Evolutionary conservation across 2,888 invertebrate genomes (phyloP).

Genomic region (Cyclophora albipunctata): DNA sequence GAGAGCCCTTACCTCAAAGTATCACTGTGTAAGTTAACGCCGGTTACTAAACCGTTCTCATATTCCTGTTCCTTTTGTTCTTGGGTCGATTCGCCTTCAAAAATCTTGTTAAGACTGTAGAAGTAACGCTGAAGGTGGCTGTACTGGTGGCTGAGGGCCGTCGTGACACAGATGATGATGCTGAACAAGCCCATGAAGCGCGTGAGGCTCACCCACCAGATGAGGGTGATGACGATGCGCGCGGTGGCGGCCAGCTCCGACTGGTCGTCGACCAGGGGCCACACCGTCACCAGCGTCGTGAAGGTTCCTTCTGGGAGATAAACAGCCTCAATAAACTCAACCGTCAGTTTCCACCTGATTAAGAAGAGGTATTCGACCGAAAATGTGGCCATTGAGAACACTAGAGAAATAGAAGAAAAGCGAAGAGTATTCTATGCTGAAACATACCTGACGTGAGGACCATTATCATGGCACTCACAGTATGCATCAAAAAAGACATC

Average conservation of each 20-base stretch:
- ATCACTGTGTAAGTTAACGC: slow-evolving; percentile 39
- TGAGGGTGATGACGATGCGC: slow-evolving; percentile 20
- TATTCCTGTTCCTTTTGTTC: slow-evolving; percentile 33
- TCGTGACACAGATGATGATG: slow-evolving; percentile 24
- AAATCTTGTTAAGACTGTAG: slow-evolving; percentile 30
- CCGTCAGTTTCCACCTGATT: background rate
- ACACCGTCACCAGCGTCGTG: slow-evolving; percentile 30
- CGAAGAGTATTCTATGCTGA: too few species aligned
- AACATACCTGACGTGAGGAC: slow-evolving; percentile 8
- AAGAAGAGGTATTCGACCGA: too few species aligned
- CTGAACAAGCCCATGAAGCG: slow-evolving; percentile 21
- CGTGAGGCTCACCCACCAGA: slow-evolving; percentile 29
- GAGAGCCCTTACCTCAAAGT: slow-evolving; percentile 33
- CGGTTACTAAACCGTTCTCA: slow-evolving; percentile 34
- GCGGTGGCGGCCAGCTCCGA: slow-evolving; percentile 20
- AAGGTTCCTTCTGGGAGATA: slow-evolving; percentile 28
- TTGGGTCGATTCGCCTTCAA: slow-evolving; percentile 26
- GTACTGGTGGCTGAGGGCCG: slow-evolving; percentile 36
- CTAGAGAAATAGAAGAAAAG: too few species aligned
- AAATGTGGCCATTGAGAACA: too few species aligned
- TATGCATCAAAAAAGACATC: slow-evolving; percentile 4
- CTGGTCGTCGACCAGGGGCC: slow-evolving; percentile 31
- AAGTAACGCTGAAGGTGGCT: slow-evolving; percentile 44
- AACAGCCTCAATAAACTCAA: background rate
- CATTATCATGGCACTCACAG: slow-evolving; percentile 6